These are phyloP conservation scores for Plutella xylostella DNA, from an alignment of 2,888 invertebrate genomes.

Conservation along the genomic window DNA sequence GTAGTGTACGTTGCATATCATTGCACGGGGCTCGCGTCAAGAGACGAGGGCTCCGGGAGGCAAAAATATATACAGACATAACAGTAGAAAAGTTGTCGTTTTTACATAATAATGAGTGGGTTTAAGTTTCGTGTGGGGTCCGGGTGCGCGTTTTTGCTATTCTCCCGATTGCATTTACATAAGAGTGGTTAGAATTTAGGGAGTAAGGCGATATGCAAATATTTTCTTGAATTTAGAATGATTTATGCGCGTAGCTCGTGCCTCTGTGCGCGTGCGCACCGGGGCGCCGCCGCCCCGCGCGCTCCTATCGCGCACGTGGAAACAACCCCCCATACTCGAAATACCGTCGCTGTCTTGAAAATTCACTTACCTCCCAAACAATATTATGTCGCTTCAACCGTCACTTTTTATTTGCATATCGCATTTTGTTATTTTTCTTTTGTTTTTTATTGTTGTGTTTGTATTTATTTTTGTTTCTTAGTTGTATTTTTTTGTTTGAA, in stretches of 20 bases:
- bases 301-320: constrained; percentile 26
- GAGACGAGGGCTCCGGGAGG: constrained; percentile 30
- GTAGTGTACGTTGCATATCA: constrained; percentile 40
- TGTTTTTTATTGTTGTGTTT: constrained; percentile 59
- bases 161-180: constrained; percentile 55
- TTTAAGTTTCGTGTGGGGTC: constrained; percentile 51
- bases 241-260: constrained; percentile 28
- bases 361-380: not conserved
- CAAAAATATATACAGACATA: constrained; percentile 67
- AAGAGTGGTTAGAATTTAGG: constrained; percentile 52
- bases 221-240: constrained; percentile 58
- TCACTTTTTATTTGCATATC: constrained; percentile 53
- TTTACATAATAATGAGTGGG: constrained; percentile 51
- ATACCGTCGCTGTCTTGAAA: not conserved
- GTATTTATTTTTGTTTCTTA: constrained; percentile 66
- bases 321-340: constrained; percentile 21
- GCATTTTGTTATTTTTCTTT: constrained; percentile 43
- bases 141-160: constrained; percentile 56
- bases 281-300: constrained; percentile 41
- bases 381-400: not conserved
- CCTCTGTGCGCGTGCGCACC: constrained; percentile 22
- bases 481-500: constrained; percentile 51
- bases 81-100: constrained; percentile 44
- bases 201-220: constrained; percentile 68
- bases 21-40: constrained; percentile 29